Evolutionary conservation across 2,113 vertebrate species (phyloP).

Genomic region (Grus americana): DNA sequence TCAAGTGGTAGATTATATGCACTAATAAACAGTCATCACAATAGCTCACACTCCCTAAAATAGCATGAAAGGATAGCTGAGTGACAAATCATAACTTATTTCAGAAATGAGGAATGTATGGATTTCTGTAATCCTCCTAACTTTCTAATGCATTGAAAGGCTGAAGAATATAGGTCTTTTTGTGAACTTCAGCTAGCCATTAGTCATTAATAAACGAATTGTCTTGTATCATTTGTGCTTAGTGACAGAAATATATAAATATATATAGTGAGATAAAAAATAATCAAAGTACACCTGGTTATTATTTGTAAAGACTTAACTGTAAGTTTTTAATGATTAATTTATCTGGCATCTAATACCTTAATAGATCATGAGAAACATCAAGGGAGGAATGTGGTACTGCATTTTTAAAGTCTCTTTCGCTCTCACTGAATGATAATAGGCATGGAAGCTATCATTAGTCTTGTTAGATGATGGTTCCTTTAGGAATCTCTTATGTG

Average conservation of each 20-base stretch:
- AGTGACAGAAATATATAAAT: constrained; percentile 71
- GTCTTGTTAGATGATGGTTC: constrained; percentile 86
- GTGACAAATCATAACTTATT: constrained; percentile 22
- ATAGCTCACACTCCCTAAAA: constrained; percentile 41
- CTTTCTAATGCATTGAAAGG: constrained; percentile 12
- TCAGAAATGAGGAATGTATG: constrained; percentile 18
- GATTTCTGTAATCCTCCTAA: constrained; percentile 31
- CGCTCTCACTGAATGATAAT: constrained; percentile 83
- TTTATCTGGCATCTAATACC: constrained; percentile 82
- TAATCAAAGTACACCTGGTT: constrained; percentile 83
- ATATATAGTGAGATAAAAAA: constrained; percentile 77
- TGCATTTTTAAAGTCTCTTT: constrained; percentile 82
- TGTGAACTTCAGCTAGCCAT: constrained; percentile 35
- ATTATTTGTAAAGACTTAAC: constrained; percentile 86
- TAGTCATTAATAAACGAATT: constrained; percentile 62
- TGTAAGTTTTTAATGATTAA: constrained; percentile 87
- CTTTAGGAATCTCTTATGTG: constrained; percentile 84
- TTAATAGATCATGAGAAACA: constrained; percentile 87
- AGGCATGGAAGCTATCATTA: constrained; percentile 84
- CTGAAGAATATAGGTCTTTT: constrained; percentile 17
- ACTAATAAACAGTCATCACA: constrained; percentile 45
- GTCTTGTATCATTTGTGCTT: constrained; percentile 40
- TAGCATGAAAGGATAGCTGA: constrained; percentile 27
- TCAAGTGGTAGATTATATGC: constrained; percentile 9
- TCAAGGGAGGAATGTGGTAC: constrained; percentile 86